Conservation (phyloP, 2,797 vertebrate genomes). For the Prionace glauca region DNA sequence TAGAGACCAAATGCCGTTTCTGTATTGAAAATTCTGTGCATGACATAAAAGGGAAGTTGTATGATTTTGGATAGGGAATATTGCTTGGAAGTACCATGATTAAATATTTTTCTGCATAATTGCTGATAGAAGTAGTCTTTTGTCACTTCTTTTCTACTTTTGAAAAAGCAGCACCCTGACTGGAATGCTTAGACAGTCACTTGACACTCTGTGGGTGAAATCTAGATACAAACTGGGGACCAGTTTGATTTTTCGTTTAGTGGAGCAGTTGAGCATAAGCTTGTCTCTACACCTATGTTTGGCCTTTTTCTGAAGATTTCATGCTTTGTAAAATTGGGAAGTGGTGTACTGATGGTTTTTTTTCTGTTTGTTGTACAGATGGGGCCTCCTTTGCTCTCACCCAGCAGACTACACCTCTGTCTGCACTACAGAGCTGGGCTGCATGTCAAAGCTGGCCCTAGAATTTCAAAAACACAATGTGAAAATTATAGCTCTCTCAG, state of each 20-base stretch:
- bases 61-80: not conserved
- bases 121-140: not conserved
- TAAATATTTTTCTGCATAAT: not conserved
- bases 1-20: not conserved
- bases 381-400: constrained; percentile 95
- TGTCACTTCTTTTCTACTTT: not conserved
- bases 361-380: constrained; percentile 58
- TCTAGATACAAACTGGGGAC: not conserved
- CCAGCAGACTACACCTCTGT: constrained; percentile 90
- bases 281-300: not conserved
- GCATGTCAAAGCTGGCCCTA: constrained; percentile 65
- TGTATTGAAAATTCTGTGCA: not conserved
- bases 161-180: not conserved
- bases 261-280: not conserved
- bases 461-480: constrained; percentile 82
- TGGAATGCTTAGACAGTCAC: not conserved
- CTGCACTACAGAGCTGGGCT: constrained; percentile 89
- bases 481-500: constrained; percentile 89
- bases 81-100: not conserved
- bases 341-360: not conserved
- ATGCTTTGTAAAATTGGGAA: not conserved
- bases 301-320: not conserved
- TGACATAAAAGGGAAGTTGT: not conserved
- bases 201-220: not conserved
- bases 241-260: not conserved